These are phyloP conservation scores for Mythimna loreyi DNA, from an alignment of 2,888 invertebrate species.

Conservation along the genomic window DNA sequence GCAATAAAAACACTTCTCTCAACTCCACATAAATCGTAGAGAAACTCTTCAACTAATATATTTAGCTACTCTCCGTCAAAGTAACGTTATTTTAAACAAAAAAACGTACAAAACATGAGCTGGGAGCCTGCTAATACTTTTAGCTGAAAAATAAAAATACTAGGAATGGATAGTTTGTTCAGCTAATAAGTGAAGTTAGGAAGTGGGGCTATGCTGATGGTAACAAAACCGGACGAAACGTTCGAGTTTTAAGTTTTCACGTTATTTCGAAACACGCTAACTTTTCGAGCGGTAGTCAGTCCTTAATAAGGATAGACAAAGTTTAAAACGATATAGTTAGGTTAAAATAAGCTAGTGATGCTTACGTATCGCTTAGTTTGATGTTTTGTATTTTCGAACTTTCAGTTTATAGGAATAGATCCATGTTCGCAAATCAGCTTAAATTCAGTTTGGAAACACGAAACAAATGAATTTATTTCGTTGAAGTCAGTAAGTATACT, in stretches of 20 bases:
- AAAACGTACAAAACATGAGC: slow-evolving; percentile 63
- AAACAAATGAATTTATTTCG: no score
- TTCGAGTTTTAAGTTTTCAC: slow-evolving; percentile 70
- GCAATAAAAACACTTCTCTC: background rate
- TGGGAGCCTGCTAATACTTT: slow-evolving; percentile 63
- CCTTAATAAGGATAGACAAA: slow-evolving; percentile 3
- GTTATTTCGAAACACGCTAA: slow-evolving; percentile 49
- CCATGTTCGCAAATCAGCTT: no score
- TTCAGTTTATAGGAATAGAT: background rate
- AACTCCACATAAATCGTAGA: slow-evolving; percentile 30
- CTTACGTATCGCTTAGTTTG: background rate
- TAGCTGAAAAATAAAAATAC: slow-evolving; percentile 57
- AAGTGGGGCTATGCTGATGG: slow-evolving; percentile 50
- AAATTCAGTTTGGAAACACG: no score
- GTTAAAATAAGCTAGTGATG: slow-evolving; percentile 4
- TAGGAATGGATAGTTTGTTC: slow-evolving; percentile 46
- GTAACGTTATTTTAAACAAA: slow-evolving; percentile 52
- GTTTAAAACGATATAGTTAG: slow-evolving; percentile 2
- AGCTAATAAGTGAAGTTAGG: slow-evolving; percentile 71
- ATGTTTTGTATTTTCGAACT: background rate
- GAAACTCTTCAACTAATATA: slow-evolving; percentile 42
- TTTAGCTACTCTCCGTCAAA: slow-evolving; percentile 36
- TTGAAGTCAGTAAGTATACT: no score
- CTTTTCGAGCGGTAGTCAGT: slow-evolving; percentile 17
- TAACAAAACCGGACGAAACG: slow-evolving; percentile 56